phyloP scores from a whole-genome alignment of 2,113 vertebrate species.

The Camarhynchus parvulus region DNA sequence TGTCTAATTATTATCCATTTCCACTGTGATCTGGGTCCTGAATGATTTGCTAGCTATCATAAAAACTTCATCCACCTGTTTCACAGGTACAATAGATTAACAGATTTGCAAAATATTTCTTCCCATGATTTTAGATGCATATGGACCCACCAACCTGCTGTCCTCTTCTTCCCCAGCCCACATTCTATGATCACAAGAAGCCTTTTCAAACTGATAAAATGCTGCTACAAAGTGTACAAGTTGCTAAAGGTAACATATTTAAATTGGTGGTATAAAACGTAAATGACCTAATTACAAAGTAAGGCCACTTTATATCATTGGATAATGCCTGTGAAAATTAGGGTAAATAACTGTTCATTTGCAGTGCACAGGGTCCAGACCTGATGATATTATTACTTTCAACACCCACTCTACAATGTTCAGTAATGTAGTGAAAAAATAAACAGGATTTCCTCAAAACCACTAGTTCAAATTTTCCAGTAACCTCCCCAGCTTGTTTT shows the following conservation, averaged over 20 bases:
- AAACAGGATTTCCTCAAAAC: background rate
- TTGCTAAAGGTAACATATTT: background rate
- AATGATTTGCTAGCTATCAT: background rate
- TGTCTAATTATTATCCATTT: background rate
- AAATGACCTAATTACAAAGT: background rate
- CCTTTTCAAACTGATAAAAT: background rate
- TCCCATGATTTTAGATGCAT: background rate
- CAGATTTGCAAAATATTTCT: background rate
- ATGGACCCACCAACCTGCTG: background rate
- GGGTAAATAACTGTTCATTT: background rate
- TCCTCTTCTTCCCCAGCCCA: background rate
- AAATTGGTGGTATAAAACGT: background rate
- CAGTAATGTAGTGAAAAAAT: background rate
- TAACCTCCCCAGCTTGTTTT: background rate
- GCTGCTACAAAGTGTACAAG: background rate
- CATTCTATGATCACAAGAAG: background rate
- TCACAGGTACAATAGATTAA: background rate
- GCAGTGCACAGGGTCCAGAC: background rate
- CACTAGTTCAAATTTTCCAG: background rate
- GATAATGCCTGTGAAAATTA: background rate
- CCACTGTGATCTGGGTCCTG: background rate
- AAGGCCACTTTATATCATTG: background rate
- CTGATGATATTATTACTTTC: background rate
- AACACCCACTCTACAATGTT: background rate
- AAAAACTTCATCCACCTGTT: background rate